Percentiles rank a stretch among this genome's conserved stretches.
These are phyloP conservation scores for Aporophyla lueneburgensis DNA, from an alignment of 2,888 invertebrate genomes.

Conservation along the genomic window DNA sequence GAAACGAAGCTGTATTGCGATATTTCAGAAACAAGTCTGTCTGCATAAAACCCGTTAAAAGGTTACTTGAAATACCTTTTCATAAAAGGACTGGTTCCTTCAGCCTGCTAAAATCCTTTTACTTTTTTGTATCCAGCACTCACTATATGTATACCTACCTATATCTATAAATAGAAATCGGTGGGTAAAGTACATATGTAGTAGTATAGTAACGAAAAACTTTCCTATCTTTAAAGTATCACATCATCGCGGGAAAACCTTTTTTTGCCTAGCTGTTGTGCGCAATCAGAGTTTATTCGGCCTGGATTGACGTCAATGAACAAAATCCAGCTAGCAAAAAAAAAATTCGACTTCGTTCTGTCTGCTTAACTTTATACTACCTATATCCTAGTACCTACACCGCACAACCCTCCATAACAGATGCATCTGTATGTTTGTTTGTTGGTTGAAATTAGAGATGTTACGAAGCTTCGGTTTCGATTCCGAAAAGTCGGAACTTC, in stretches of 20 bases:
- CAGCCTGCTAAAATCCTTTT: not conserved
- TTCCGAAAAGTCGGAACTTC: too few species aligned
- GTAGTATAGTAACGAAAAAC: not conserved
- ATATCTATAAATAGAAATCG: not conserved
- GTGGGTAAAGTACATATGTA: too few species aligned
- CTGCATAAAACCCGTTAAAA: not conserved
- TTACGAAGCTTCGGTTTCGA: too few species aligned
- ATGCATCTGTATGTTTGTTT: too few species aligned
- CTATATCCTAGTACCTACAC: too few species aligned
- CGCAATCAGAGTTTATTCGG: not conserved
- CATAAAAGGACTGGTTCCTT: slow-evolving; percentile 5
- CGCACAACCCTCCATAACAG: too few species aligned
- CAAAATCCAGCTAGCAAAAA: slow-evolving; percentile 8
- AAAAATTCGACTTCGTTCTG: not conserved
- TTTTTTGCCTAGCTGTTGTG: not conserved
- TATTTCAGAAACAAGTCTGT: not conserved
- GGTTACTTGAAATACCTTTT: not conserved
- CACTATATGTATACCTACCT: not conserved
- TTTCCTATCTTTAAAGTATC: not conserved
- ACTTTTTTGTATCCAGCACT: not conserved
- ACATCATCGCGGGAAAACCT: not conserved
- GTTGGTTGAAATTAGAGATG: too few species aligned
- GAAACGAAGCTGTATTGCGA: not conserved
- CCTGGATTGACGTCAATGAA: not conserved
- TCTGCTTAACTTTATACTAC: not conserved